Evolutionary conservation across 2,113 vertebrate species (phyloP).

Genomic region (Centropus bengalensis): DNA sequence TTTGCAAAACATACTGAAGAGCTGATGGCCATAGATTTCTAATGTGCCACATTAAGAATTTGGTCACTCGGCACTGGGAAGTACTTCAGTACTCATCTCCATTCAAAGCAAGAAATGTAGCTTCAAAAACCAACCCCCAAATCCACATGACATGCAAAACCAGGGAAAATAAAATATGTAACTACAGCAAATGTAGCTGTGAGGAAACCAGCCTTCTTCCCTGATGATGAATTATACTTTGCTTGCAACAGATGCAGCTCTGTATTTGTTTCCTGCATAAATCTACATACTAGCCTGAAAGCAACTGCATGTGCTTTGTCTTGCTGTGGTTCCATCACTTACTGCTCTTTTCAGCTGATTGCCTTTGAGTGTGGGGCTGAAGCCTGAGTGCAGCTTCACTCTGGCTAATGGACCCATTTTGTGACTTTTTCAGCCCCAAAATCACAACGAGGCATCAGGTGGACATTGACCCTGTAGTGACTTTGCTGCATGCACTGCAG

Average conservation of each 20-base stretch:
- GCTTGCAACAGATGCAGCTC: constrained; percentile 60
- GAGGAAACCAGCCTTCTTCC: constrained; percentile 15
- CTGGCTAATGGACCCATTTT: rapidly evolving
- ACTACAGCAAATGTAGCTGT: neutral
- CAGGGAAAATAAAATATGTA: constrained; percentile 16
- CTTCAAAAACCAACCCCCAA: neutral
- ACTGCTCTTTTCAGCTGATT: neutral
- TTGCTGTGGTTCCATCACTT: neutral
- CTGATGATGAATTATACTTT: constrained; percentile 53
- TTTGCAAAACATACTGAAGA: rapidly evolving
- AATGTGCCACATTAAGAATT: neutral
- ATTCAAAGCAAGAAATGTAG: neutral
- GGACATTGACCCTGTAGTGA: rapidly evolving
- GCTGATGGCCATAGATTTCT: neutral
- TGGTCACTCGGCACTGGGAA: neutral
- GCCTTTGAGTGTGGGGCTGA: neutral
- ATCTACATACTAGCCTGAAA: constrained; percentile 60
- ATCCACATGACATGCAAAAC: neutral
- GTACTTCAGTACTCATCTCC: neutral
- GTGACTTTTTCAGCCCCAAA: neutral
- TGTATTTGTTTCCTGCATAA: constrained; percentile 64
- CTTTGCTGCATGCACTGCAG: neutral
- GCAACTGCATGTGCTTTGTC: constrained; percentile 17
- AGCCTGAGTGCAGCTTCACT: neutral
- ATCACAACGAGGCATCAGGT: rapidly evolving